Evolutionary conservation across 2,888 invertebrate species (phyloP), one percentile per base, ranked within the genome.

Genomic region (Platynereis dumerilii): DNA sequence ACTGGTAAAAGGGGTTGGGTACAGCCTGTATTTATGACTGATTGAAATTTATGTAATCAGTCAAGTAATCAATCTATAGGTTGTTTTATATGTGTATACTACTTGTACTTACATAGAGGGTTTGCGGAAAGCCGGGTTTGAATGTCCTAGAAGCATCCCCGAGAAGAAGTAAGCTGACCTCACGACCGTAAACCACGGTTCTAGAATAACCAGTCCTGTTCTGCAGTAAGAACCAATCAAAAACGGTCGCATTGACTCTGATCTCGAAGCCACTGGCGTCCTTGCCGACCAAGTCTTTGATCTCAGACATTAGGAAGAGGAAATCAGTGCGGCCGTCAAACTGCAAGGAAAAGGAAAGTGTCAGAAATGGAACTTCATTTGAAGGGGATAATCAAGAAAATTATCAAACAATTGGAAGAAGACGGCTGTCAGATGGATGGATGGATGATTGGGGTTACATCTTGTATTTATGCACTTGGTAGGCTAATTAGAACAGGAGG

Each of bases 51-150:
- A n/a, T n/a, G n/a, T n/a, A n/a, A n/a, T n/a, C n/a, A n/a, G n/a
- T n/a, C n/a, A n/a, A n/a, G n/a, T n/a, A n/a, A n/a, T n/a, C n/a
- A n/a, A n/a, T n/a, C n/a, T n/a, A n/a, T n/a, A n/a, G n/a, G n/a
- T n/a, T n/a, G n/a, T n/a, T n/a, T n/a, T n/a, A n/a, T n/a, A n/a
- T n/a, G n/a, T n/a, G n/a, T n/a, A n/a, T n/a, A n/a, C n/a, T n/a
- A n/a, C n/a, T n/a, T n/a, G n/a, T 58, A 86, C 90, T 88, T 83
- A 92, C 91, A 82, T 93, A 93, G 56, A 90, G 87, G 68, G 90
- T 91, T 76, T 94, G 92, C 0, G 95, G 93, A 92, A 96, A 95
- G 5, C 92, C 88, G 0, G 96, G 96, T 83, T 96, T 96, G 85
- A 96, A 96, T 20, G 96, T 91, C 84, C 96, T 94, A 10, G 96